Conservation (phyloP, 2,797 vertebrate species). For the Sebastolobus alascanus region DNA sequence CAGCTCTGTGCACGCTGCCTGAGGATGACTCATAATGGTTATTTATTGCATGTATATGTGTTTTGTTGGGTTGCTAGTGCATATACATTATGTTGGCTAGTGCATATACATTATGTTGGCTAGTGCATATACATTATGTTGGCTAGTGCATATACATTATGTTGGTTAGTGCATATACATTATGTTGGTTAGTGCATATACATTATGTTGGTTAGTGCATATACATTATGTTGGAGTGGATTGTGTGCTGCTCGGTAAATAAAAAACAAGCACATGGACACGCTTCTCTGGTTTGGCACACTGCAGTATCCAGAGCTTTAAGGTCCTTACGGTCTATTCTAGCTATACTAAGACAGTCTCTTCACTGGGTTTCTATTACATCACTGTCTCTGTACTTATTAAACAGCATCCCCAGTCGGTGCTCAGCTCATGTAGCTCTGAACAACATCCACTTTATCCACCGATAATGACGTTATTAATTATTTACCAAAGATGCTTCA, state of each 20-base stretch:
- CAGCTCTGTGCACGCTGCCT: background rate
- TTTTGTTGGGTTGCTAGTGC: background rate
- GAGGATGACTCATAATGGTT: background rate
- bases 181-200: background rate
- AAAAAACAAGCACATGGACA: background rate
- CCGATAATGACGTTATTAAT: constrained; percentile 17
- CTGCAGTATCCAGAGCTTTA: background rate
- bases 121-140: no score
- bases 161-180: no score
- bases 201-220: background rate
- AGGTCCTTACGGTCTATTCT: background rate
- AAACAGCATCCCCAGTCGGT: constrained; percentile 2
- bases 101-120: no score
- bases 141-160: no score
- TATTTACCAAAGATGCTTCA: constrained; percentile 16
- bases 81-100: no score
- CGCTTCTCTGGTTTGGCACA: background rate
- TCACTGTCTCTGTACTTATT: constrained; percentile 14
- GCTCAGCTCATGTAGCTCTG: constrained; percentile 1
- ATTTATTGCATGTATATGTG: background rate
- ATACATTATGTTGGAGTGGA: background rate
- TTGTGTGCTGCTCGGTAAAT: constrained; percentile 4
- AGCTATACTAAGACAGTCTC: background rate
- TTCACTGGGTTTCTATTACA: background rate
- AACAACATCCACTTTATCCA: constrained; percentile 20